These are phyloP conservation scores for Drosophila orosa DNA, from an alignment of 1,140 invertebrate species.

Conservation along the genomic window DNA sequence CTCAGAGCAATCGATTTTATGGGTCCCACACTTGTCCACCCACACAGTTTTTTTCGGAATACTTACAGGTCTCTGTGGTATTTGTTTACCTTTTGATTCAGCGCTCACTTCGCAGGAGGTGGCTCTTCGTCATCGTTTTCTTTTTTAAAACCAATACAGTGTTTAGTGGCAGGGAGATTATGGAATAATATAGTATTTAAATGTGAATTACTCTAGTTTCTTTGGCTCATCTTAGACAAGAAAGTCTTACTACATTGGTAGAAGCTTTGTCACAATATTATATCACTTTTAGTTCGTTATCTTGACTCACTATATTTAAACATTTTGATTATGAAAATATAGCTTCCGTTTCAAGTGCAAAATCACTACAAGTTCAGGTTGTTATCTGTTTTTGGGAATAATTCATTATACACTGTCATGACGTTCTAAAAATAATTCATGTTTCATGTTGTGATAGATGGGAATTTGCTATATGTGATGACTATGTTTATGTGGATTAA, in stretches of 20 bases:
- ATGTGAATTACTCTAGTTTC: background rate
- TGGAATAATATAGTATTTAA: background rate
- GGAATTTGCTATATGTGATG: no score
- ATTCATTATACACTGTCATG: background rate
- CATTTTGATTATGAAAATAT: conserved; percentile 8
- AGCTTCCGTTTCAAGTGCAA: conserved; percentile 10
- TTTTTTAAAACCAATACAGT: conserved; percentile 3
- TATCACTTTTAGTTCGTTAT: background rate
- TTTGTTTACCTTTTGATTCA: conserved; percentile 43
- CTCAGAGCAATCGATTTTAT: conserved; percentile 32
- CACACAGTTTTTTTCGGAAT: background rate
- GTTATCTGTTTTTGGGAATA: background rate
- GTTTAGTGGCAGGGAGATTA: background rate
- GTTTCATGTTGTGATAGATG: background rate
- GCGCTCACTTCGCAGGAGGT: conserved; percentile 15
- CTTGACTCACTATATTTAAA: background rate
- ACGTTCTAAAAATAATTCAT: background rate
- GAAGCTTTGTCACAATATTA: background rate
- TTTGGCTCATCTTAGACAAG: background rate
- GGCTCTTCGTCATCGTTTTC: conserved; percentile 17
- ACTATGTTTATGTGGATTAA: no score
- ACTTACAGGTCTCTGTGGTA: conserved; percentile 1
- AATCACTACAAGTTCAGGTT: background rate
- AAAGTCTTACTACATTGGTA: background rate
- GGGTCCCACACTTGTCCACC: conserved; percentile 26